Percentiles rank a stretch among this genome's conserved stretches.
Conservation (phyloP, 2,888 invertebrate species). For the Synanthedon myopaeformis region DNA sequence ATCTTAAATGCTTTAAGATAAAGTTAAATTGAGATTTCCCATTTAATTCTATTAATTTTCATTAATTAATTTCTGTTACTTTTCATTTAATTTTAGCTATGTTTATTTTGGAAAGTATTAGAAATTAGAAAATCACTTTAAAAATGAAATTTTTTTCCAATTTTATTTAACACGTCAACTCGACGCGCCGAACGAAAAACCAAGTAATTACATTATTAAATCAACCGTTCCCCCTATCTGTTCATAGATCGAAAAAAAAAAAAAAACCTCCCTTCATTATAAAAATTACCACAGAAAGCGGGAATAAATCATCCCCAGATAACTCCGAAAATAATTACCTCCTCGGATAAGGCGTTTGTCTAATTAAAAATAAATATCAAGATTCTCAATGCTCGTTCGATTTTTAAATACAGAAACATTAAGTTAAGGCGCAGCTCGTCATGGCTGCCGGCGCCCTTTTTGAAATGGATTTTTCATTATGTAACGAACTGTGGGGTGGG, state of each 20-base stretch:
- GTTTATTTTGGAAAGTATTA: too few relatives aligned
- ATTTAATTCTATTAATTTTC: too few relatives aligned
- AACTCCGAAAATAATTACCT: conserved; percentile 60
- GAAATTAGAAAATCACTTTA: too few relatives aligned
- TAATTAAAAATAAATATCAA: conserved; percentile 68
- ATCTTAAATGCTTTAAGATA: too few relatives aligned
- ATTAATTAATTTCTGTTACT: too few relatives aligned
- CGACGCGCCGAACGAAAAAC: not conserved
- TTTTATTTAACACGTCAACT: too few relatives aligned
- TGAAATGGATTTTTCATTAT: conserved; percentile 46
- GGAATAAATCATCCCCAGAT: conserved; percentile 62
- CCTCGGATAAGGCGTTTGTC: conserved; percentile 27
- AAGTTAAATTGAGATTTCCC: too few relatives aligned
- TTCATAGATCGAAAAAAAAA: conserved; percentile 30
- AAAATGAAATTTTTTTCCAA: too few relatives aligned
- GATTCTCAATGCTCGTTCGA: conserved; percentile 24
- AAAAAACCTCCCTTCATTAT: conserved; percentile 14
- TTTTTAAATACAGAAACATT: conserved; percentile 10
- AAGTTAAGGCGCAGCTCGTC: conserved; percentile 8
- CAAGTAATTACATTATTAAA: conserved; percentile 31
- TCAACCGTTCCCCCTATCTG: conserved; percentile 26
- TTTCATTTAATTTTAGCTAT: too few relatives aligned
- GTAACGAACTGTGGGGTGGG: conserved; percentile 28
- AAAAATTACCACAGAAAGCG: conserved; percentile 16
- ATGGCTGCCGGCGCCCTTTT: conserved; percentile 15